Percentiles rank a stretch among this genome's conserved stretches.
Evolutionary conservation across 2,888 invertebrate species (phyloP).

Genomic region (Tetheella fluctuosa): DNA sequence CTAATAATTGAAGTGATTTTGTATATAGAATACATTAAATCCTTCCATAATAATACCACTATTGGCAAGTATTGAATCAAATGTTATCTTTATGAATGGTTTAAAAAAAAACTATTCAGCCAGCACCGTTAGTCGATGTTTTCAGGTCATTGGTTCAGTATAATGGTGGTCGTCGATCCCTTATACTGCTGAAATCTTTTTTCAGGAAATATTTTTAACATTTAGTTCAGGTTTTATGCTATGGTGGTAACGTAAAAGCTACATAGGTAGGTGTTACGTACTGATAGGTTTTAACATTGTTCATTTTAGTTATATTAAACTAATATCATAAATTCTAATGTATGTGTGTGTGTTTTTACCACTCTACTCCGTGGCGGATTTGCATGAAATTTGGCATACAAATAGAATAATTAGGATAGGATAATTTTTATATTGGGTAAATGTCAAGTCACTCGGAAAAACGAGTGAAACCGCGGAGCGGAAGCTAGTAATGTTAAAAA

Average conservation of each 20-base stretch:
- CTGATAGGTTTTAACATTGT: too few relatives aligned
- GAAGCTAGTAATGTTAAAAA: too few relatives aligned
- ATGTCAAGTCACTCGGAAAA: too few relatives aligned
- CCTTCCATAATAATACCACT: conserved; percentile 33
- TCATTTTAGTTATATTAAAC: too few relatives aligned
- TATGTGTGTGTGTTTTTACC: too few relatives aligned
- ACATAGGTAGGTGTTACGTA: too few relatives aligned
- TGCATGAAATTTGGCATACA: too few relatives aligned
- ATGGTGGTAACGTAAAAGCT: conserved; percentile 14
- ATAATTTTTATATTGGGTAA: too few relatives aligned
- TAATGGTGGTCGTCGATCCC: conserved; percentile 39
- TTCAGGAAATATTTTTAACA: conserved; percentile 7
- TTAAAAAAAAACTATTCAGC: conserved; percentile 45
- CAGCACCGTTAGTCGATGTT: conserved; percentile 36
- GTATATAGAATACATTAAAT: conserved; percentile 15
- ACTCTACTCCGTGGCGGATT: too few relatives aligned
- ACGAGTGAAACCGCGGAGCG: too few relatives aligned
- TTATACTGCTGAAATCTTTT: conserved; percentile 42
- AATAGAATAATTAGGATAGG: too few relatives aligned
- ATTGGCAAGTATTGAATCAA: conserved; percentile 49
- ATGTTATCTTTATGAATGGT: conserved; percentile 38
- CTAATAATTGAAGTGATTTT: neutral
- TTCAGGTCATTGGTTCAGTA: conserved; percentile 59
- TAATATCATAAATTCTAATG: too few relatives aligned
- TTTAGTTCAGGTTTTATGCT: conserved; percentile 23